Conservation (phyloP, 2,113 vertebrate species). For the Arizona elegans region DNA sequence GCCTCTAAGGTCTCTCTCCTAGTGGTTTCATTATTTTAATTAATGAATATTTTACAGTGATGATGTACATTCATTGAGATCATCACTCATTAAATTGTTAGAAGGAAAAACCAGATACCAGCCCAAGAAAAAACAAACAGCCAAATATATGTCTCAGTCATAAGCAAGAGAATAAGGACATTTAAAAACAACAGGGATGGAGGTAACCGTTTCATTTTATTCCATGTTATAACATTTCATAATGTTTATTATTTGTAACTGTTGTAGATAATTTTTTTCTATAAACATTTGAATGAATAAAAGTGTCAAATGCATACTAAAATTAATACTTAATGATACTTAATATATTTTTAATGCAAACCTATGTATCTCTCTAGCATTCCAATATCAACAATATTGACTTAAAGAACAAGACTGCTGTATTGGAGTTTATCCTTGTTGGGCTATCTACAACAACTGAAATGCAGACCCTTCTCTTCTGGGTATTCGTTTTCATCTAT, state of each 20-base stretch:
- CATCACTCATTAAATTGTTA: not conserved
- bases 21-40: not conserved
- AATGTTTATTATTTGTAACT: not conserved
- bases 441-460: not conserved
- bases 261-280: not conserved
- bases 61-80: not conserved
- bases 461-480: constrained; percentile 4
- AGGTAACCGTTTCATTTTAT: not conserved
- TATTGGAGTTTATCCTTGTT: not conserved
- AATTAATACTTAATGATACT: not conserved
- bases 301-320: not conserved
- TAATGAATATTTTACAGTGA: not conserved
- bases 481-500: constrained; percentile 9
- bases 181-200: not conserved
- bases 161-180: not conserved
- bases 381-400: not conserved
- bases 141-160: not conserved
- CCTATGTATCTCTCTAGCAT: not conserved
- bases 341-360: not conserved
- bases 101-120: not conserved
- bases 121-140: not conserved
- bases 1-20: not conserved
- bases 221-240: not conserved
- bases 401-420: not conserved
- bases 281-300: not conserved